A percentile compares a stretch with the other conserved stretches of the same genome.
Conservation (phyloP, 2,888 invertebrate species). For the Amiota communis region DNA sequence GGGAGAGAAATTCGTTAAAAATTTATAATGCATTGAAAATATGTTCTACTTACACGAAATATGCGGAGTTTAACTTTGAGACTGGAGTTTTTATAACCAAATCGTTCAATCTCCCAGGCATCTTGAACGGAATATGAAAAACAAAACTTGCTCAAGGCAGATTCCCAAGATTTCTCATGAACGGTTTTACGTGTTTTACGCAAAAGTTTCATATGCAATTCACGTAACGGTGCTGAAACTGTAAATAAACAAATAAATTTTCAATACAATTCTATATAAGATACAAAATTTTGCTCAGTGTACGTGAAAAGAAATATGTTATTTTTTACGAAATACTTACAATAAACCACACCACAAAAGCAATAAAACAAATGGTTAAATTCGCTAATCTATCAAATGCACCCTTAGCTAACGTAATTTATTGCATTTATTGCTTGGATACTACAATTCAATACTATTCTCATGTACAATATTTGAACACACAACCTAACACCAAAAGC, state of each 20-base stretch:
- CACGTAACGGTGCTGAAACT: slow-evolving; percentile 88
- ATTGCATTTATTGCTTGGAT: neutral
- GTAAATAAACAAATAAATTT: slow-evolving; percentile 62
- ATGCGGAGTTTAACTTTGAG: slow-evolving; percentile 90
- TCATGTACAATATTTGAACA: neutral
- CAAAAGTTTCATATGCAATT: slow-evolving; percentile 91
- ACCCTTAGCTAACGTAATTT: neutral
- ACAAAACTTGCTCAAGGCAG: slow-evolving; percentile 90
- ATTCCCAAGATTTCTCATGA: slow-evolving; percentile 91
- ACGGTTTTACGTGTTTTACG: slow-evolving; percentile 89
- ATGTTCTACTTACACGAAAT: slow-evolving; percentile 89
- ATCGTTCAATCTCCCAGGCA: slow-evolving; percentile 96
- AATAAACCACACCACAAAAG: neutral
- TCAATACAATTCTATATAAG: neutral
- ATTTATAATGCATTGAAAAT: slow-evolving; percentile 1
- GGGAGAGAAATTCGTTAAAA: slow-evolving; percentile 36
- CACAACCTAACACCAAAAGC: neutral
- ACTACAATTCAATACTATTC: neutral
- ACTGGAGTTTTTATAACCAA: slow-evolving; percentile 94
- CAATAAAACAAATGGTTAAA: neutral
- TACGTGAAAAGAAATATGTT: neutral
- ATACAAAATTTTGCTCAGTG: neutral
- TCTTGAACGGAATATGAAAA: slow-evolving; percentile 89
- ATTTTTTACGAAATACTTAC: neutral
- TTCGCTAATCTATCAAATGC: neutral